phyloP scores from a whole-genome alignment of 2,888 invertebrate species.

The Sarcophaga caerulescens region DNA sequence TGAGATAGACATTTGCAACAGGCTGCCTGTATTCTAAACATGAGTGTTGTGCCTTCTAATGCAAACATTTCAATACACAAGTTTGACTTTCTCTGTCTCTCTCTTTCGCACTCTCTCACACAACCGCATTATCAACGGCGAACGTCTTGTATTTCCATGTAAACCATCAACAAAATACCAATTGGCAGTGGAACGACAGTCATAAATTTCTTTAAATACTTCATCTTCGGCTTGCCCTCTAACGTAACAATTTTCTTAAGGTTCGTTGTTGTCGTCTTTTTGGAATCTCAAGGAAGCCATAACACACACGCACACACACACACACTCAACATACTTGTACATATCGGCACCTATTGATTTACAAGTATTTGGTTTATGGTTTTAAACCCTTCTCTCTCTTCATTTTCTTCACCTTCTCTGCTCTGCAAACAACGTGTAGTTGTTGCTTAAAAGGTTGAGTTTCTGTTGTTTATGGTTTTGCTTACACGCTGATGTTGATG shows the following conservation, averaged over 20 bases:
- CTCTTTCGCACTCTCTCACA: too few relatives aligned
- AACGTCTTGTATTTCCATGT: too few relatives aligned
- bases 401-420: background rate
- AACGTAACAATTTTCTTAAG: background rate
- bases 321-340: background rate
- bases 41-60: too few relatives aligned
- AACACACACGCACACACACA: conserved; percentile 9
- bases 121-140: conserved; percentile 42
- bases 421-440: background rate
- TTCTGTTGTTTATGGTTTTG: conserved; percentile 52
- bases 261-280: background rate
- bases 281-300: conserved; percentile 35
- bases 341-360: conserved; percentile 17
- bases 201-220: conserved; percentile 24
- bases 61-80: too few relatives aligned
- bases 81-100: too few relatives aligned
- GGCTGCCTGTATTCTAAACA: too few relatives aligned
- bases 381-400: background rate
- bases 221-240: background rate
- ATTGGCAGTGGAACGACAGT: conserved; percentile 62
- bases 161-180: conserved; percentile 55
- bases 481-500: conserved; percentile 17
- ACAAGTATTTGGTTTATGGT: conserved; percentile 34
- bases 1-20: too few relatives aligned
- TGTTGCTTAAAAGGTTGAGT: conserved; percentile 22